These are phyloP conservation scores for Xyliphius kryptos DNA, from an alignment of 2,113 vertebrate species.

Conservation along the genomic window DNA sequence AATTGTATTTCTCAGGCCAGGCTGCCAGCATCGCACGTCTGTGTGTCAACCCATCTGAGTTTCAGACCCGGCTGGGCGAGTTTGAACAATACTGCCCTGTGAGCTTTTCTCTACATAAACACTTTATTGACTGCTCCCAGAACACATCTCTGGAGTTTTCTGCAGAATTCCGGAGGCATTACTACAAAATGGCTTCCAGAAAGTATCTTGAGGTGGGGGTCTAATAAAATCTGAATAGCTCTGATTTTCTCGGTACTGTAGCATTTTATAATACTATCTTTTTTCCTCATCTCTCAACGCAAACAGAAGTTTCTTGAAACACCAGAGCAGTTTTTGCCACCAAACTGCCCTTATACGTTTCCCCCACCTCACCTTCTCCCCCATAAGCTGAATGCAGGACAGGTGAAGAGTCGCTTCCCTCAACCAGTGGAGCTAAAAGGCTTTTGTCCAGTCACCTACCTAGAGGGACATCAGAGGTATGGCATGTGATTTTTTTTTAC, in stretches of 20 bases:
- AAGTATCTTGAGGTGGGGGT: constrained; percentile 72
- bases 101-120: constrained; percentile 74
- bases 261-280: too few species aligned
- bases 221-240: too few species aligned
- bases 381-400: constrained; percentile 62
- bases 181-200: constrained; percentile 81
- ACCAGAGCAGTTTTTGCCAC: constrained; percentile 77
- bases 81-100: constrained; percentile 85
- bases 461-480: constrained; percentile 83
- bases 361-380: constrained; percentile 73
- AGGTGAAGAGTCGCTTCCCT: constrained; percentile 77
- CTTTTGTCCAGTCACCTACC: constrained; percentile 86
- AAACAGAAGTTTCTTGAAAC: constrained; percentile 79
- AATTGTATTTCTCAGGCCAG: constrained; percentile 76
- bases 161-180: constrained; percentile 76
- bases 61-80: constrained; percentile 73
- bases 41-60: constrained; percentile 77
- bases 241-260: too few species aligned
- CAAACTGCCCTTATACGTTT: constrained; percentile 69
- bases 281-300: neutral
- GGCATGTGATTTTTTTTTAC: too few species aligned
- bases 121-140: constrained; percentile 76
- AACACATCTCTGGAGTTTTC: constrained; percentile 65
- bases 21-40: constrained; percentile 77
- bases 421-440: constrained; percentile 77